A percentile compares a stretch with the other conserved stretches of the same genome.
These are phyloP conservation scores for Drosophila vallismaia DNA, from an alignment of 2,888 invertebrate genomes.

Conservation along the genomic window DNA sequence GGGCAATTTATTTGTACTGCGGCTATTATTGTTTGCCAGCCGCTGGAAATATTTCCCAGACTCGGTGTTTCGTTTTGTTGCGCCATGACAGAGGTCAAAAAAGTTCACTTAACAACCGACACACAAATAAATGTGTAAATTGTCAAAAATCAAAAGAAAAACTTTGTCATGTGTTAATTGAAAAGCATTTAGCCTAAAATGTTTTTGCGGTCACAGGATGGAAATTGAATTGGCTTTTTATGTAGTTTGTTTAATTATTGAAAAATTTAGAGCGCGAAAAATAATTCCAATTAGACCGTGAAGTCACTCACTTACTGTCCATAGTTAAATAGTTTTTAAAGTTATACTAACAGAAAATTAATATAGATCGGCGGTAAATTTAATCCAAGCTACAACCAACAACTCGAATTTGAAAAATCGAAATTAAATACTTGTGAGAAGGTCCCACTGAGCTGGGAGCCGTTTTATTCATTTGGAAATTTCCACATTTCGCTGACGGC, in stretches of 20 bases:
- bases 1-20: slow-evolving; percentile 23
- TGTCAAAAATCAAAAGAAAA: slow-evolving; percentile 53
- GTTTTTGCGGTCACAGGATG: slow-evolving; percentile 40
- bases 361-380: slow-evolving; percentile 1
- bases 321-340: slow-evolving; percentile 6
- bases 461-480: slow-evolving; percentile 50
- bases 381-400: neutral
- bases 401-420: slow-evolving; percentile 13
- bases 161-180: slow-evolving; percentile 69
- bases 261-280: slow-evolving; percentile 9
- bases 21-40: slow-evolving; percentile 31
- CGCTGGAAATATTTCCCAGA: slow-evolving; percentile 29
- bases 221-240: slow-evolving; percentile 15
- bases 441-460: slow-evolving; percentile 9
- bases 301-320: slow-evolving; percentile 26
- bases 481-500: slow-evolving; percentile 54
- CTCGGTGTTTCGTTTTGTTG: slow-evolving; percentile 14
- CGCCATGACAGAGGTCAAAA: slow-evolving; percentile 24
- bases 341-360: neutral
- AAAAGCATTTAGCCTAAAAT: slow-evolving; percentile 56
- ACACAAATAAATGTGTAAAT: slow-evolving; percentile 45
- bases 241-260: slow-evolving; percentile 26
- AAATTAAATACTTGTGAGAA: slow-evolving; percentile 24
- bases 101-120: slow-evolving; percentile 15
- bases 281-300: slow-evolving; percentile 39